phyloP scores from a whole-genome alignment of 2,797 vertebrate genomes.

The Chiroxiphia lanceolata region DNA sequence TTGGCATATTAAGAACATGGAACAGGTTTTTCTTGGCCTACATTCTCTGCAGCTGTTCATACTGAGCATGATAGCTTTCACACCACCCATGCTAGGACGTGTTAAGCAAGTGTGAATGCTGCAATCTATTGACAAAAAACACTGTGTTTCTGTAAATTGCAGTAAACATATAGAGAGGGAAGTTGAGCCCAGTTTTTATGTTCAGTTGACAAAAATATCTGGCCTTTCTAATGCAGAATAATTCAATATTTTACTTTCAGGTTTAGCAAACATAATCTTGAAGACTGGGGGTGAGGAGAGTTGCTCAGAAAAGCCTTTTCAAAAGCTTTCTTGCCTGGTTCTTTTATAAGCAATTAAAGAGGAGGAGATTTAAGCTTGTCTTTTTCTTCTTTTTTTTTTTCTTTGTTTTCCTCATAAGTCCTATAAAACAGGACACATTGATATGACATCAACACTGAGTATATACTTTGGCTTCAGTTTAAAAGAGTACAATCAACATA shows the following conservation, averaged over 20 bases:
- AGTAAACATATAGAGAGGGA: not conserved
- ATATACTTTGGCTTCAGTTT: not conserved
- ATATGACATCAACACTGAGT: not conserved
- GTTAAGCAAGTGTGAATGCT: not conserved
- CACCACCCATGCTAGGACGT: not conserved
- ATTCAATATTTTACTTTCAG: not conserved
- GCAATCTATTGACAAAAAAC: not conserved
- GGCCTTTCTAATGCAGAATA: not conserved
- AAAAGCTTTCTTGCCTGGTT: not conserved
- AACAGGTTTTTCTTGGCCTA: not conserved
- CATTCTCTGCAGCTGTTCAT: not conserved
- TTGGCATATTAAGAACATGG: not conserved
- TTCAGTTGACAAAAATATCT: not conserved
- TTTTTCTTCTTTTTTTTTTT: fast-evolving
- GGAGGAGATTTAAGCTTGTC: not conserved
- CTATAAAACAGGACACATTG: not conserved
- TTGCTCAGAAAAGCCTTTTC: not conserved
- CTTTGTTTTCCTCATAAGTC: not conserved
- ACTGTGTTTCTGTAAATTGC: not conserved
- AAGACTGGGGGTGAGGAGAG: fast-evolving
- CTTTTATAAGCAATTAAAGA: not conserved
- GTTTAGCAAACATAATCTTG: not conserved
- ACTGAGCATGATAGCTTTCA: not conserved
- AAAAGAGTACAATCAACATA: not conserved
- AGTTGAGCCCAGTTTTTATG: not conserved